phyloP scores from a whole-genome alignment of 1,140 invertebrate species.

The Neuroterus valhalla region DNA sequence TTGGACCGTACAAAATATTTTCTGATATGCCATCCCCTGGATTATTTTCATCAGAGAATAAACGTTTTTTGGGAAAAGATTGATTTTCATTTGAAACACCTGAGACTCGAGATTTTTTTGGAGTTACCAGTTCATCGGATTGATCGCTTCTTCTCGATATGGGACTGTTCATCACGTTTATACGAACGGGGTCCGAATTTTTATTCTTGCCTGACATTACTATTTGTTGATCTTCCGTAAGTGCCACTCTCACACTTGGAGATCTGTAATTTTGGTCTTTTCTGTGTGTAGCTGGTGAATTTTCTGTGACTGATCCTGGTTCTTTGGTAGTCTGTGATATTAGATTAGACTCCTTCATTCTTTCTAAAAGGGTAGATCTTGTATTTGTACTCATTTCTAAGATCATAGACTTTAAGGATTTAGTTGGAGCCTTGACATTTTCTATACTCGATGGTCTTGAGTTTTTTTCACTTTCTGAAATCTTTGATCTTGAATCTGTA shows the following conservation, averaged over 20 bases:
- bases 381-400: too few relatives aligned
- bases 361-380: too few relatives aligned
- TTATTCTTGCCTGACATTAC: slow-evolving; percentile 38
- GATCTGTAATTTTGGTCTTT: slow-evolving; percentile 24
- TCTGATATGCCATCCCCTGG: not conserved
- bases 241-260: slow-evolving; percentile 34
- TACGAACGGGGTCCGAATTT: slow-evolving; percentile 37
- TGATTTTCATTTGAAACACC: slow-evolving; percentile 20
- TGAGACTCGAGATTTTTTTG: not conserved
- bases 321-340: not conserved
- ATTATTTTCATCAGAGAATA: slow-evolving; percentile 41
- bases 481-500: too few relatives aligned
- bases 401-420: too few relatives aligned
- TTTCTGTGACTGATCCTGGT: not conserved
- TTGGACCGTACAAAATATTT: slow-evolving; percentile 1
- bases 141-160: not conserved
- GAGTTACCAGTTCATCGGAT: not conserved
- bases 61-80: slow-evolving; percentile 36
- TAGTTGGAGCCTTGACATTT: too few relatives aligned
- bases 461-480: too few relatives aligned
- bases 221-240: slow-evolving; percentile 45
- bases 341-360: not conserved
- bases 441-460: too few relatives aligned
- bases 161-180: slow-evolving; percentile 34
- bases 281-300: not conserved